These are phyloP conservation scores for Hippocampus guttulatus DNA, from an alignment of 2,113 vertebrate species.

Conservation along the genomic window DNA sequence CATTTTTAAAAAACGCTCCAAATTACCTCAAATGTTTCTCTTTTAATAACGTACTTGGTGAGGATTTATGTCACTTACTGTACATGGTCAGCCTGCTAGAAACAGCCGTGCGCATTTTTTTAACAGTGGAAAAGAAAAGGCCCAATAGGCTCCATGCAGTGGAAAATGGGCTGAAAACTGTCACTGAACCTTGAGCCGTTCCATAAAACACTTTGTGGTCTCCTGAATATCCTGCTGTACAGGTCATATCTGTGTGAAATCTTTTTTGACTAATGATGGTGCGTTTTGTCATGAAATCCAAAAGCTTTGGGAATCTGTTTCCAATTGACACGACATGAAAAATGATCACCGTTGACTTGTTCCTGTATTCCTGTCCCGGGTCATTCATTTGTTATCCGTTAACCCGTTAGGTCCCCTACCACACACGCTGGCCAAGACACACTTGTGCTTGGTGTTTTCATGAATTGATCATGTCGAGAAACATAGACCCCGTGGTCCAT, in stretches of 20 bases:
- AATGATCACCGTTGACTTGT: conserved; percentile 6
- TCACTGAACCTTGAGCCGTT: neutral
- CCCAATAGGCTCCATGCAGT: neutral
- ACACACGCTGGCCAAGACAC: conserved; percentile 17
- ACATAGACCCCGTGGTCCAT: conserved; percentile 27
- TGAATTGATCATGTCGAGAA: conserved; percentile 33
- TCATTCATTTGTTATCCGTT: neutral
- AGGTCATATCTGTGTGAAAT: neutral
- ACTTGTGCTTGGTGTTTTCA: conserved; percentile 20
- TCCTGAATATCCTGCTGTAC: neutral
- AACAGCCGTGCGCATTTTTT: neutral
- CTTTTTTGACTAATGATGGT: neutral
- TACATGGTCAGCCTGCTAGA: neutral
- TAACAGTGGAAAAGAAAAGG: neutral
- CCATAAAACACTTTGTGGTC: neutral
- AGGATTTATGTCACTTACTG: neutral
- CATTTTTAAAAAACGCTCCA: too few species aligned
- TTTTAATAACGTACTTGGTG: neutral
- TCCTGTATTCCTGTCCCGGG: neutral
- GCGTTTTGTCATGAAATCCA: neutral
- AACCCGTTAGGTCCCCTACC: neutral
- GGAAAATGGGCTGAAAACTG: neutral
- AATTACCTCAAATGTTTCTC: too few species aligned
- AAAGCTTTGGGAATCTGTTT: neutral
- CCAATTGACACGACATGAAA: conserved; percentile 4